These are phyloP conservation scores for Coturnix japonica DNA, from an alignment of 2,113 vertebrate species.

Conservation along the genomic window DNA sequence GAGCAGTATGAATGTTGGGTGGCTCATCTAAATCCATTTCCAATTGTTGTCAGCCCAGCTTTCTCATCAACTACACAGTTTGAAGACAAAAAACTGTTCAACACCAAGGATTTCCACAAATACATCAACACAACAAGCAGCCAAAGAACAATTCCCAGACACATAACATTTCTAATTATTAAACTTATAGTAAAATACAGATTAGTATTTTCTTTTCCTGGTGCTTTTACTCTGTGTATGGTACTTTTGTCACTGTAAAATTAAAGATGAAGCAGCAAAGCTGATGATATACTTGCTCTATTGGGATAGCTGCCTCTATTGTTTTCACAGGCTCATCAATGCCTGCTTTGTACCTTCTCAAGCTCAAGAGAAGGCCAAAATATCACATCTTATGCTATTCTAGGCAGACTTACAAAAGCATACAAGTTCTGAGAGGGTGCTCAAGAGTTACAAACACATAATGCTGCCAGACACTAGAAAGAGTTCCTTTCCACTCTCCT, in stretches of 20 bases:
- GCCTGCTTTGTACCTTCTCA: background rate
- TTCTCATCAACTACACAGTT: background rate
- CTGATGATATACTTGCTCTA: fast-evolving
- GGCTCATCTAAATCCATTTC: background rate
- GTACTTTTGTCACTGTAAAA: background rate
- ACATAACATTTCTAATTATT: background rate
- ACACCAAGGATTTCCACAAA: fast-evolving
- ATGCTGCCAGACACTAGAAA: background rate
- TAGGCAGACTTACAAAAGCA: background rate
- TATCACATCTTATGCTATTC: background rate
- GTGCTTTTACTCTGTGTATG: background rate
- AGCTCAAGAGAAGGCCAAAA: background rate
- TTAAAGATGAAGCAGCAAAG: background rate
- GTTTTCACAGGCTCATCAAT: background rate
- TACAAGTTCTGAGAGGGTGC: background rate
- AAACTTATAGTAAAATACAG: background rate
- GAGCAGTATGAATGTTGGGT: background rate
- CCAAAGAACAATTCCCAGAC: background rate
- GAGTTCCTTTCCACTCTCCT: background rate
- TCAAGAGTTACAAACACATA: conserved; percentile 19
- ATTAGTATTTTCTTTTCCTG: background rate
- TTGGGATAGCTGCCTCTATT: background rate
- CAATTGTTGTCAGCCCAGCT: background rate
- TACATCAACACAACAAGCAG: background rate
- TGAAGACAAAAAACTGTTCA: background rate